Evolutionary conservation across 1,140 invertebrate species (phyloP), one percentile per base, ranked within the genome.

Genomic region (Aricia agestis): DNA sequence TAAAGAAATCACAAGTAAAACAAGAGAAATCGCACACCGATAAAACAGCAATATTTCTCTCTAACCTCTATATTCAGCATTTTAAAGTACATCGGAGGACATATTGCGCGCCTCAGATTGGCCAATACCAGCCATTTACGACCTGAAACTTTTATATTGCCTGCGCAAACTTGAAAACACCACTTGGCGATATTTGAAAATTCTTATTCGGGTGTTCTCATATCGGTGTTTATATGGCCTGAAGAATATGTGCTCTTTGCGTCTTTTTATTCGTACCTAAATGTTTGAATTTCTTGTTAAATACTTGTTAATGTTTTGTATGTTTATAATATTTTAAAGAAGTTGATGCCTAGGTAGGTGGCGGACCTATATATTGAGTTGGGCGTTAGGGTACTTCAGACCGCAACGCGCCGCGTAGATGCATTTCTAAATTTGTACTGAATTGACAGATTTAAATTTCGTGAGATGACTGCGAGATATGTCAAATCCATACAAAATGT

Each of bases 141-240:
- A 76, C 72, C 69, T 45, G 72, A 78, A 78, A 78, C 74, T 78
- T 78, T 78, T 75, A 78, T 78, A 78, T 78, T 75, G 72, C 76
- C 71, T 72, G 67, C 65, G 66, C 63, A 74, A 63, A 72, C 71
- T 57, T 73, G 66, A 59, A 65, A 71, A 71, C 66, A 59, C 25
- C 67, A 52, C 73, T 71, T 67, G 63, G 57, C 19, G 42, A 72
- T 72, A 68, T 72, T 67, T 73, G 61, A 67, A 67, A 42, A 71
- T 71, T 18, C 45, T 52, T 52, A 52, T 70, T 65, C 17, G 45
- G 32, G 42, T 19, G 5, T 70, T 41, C 63, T 11, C 6, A 65
- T 41, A 65, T n/a, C 32, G 19, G 13, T 70, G 17, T 59, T 57
- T 67, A 32, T 71, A 17, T 25, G 3, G 13, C 11, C 15, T 19